phyloP scores from a whole-genome alignment of 2,113 vertebrate genomes.

The Tragelaphus imberbis region DNA sequence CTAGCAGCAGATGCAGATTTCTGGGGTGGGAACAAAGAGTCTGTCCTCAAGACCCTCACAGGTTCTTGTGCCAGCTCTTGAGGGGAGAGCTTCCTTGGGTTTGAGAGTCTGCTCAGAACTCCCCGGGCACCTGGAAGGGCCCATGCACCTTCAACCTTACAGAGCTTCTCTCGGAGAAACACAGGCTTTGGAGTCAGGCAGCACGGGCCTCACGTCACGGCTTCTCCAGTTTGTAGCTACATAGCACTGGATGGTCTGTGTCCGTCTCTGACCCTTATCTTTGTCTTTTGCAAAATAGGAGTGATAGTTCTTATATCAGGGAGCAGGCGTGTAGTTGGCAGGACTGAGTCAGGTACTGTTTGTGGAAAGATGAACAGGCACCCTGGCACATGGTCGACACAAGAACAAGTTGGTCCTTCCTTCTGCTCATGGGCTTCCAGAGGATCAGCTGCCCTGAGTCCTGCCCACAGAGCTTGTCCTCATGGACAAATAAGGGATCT shows the following conservation, averaged over 20 bases:
- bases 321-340: not conserved
- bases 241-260: not conserved
- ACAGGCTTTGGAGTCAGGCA: not conserved
- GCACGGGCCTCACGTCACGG: not conserved
- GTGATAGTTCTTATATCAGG: not conserved
- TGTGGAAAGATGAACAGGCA: not conserved
- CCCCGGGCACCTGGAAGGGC: accelerated
- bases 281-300: not conserved
- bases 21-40: not conserved
- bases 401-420: not conserved
- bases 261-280: not conserved
- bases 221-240: not conserved
- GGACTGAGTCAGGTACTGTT: not conserved
- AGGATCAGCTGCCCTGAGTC: not conserved
- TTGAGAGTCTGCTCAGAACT: not conserved
- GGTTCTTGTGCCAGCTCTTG: not conserved
- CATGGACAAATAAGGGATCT: accelerated
- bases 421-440: not conserved
- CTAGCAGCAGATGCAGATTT: not conserved
- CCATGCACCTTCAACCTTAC: no score
- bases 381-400: not conserved
- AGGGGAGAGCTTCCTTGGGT: not conserved
- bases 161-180: not conserved
- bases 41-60: not conserved
- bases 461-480: not conserved